Evolutionary conservation across 2,888 invertebrate genomes (phyloP).

Genomic region (Phortica magna): DNA sequence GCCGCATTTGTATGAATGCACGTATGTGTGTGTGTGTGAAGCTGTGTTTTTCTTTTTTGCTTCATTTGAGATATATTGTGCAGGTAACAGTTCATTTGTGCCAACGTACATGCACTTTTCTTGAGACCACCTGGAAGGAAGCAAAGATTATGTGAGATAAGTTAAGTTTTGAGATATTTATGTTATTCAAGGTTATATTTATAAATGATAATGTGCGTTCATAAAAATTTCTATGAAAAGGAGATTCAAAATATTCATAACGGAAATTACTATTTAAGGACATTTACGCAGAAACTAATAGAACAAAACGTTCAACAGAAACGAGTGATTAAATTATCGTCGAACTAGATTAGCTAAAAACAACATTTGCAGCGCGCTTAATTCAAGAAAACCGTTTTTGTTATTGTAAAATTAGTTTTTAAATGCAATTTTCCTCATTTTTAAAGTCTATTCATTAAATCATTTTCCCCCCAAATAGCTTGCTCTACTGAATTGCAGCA

Average conservation of each 20-base stretch:
- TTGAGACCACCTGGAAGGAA: conserved; percentile 64
- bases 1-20: conserved; percentile 26
- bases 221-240: too few relatives aligned
- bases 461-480: neutral
- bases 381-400: neutral
- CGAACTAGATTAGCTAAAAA: neutral
- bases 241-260: too few relatives aligned
- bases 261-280: too few relatives aligned
- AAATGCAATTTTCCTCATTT: neutral
- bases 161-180: neutral
- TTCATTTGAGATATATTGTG: conserved; percentile 38
- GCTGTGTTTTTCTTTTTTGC: neutral
- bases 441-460: neutral
- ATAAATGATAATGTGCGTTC: too few relatives aligned
- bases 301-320: too few relatives aligned
- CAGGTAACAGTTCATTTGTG: conserved; percentile 73
- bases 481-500: neutral
- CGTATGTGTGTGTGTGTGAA: conserved; percentile 14
- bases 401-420: neutral
- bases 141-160: conserved; percentile 38
- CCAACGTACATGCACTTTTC: conserved; percentile 32
- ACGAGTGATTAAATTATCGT: too few relatives aligned
- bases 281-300: too few relatives aligned
- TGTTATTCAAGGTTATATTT: too few relatives aligned
- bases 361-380: neutral